Evolutionary conservation across 2,888 invertebrate species (phyloP), one percentile per base, ranked within the genome.

Genomic region (Amphipoea lucens): DNA sequence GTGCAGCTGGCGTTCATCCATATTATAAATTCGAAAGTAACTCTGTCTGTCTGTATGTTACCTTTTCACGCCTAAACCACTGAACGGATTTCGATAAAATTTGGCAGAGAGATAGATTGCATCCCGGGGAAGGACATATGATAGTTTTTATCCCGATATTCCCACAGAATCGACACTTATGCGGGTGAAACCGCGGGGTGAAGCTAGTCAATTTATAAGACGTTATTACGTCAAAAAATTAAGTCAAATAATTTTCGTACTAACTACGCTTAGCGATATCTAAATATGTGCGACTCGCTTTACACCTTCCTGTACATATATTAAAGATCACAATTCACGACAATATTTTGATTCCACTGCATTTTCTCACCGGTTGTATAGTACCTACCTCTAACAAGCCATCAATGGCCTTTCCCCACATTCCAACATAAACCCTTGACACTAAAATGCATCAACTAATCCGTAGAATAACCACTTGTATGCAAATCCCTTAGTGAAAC

Each of bases 381-480:
- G 62, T 71, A 70, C 23, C 11, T 40, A 62, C 60, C 9, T 42
- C 51, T 60, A 69, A 70, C 74, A 83, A 65, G 68, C 60, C 63
- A 57, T 70, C 82, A 45, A 69, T 68, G 40, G 68, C 74, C 82
- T 89, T 86, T 88, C 88, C 77, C 88, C 79, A 54, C 88, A 88
- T 88, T 88, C 87, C 89, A 66, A 72, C 62, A 57, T 0, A 72
- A 77, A 81, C 84, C 88, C 88, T 88, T 89, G 82, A 87, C 86
- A 83, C 76, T 29, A 72, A 89, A 88, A 79, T 48, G 68, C 78
- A 68, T 82, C 71, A 23, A 78, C 60, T 75, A 78, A 84, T 77
- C 54, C n/a, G 48, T 83, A 77, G 73, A 83, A 81, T 65, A 81
- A 62, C 76, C 62, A 86, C 82, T 81, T 69, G 71, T 83, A 88